Evolutionary conservation across 2,888 invertebrate species (phyloP).

Genomic region (Himalopsyche japonica): DNA sequence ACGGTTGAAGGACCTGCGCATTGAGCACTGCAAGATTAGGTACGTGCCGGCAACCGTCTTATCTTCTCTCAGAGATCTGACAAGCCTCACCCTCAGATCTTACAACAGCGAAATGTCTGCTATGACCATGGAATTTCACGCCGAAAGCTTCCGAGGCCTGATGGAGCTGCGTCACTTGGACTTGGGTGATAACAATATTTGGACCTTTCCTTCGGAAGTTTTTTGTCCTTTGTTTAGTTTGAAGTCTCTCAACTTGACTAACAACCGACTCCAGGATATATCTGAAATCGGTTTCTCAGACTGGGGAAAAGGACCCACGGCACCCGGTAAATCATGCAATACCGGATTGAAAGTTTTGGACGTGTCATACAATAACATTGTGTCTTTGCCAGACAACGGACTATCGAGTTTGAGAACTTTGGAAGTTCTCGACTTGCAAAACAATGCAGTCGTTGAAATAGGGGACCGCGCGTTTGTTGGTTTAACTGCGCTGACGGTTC

Average conservation of each 20-base stretch:
- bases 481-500: conserved; percentile 67
- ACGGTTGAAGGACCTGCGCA: conserved; percentile 72
- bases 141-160: conserved; percentile 73
- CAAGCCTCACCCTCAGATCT: conserved; percentile 70
- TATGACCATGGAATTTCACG: conserved; percentile 76
- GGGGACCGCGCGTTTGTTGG: conserved; percentile 76
- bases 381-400: conserved; percentile 70
- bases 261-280: conserved; percentile 79
- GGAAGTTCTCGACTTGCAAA: conserved; percentile 71
- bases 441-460: conserved; percentile 75
- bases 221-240: conserved; percentile 74
- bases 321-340: conserved; percentile 72
- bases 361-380: conserved; percentile 73
- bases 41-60: conserved; percentile 73
- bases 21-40: conserved; percentile 79
- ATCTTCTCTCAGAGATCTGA: conserved; percentile 68
- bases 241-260: conserved; percentile 71
- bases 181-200: conserved; percentile 76
- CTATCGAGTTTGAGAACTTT: conserved; percentile 72
- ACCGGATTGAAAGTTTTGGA: conserved; percentile 71
- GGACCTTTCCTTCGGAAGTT: conserved; percentile 71
- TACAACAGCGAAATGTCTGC: conserved; percentile 80
- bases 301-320: conserved; percentile 69
- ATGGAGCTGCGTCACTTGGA: conserved; percentile 70
- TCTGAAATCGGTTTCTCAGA: conserved; percentile 76